phyloP scores from a whole-genome alignment of 2,888 invertebrate genomes.

The Melanostoma scalare region DNA sequence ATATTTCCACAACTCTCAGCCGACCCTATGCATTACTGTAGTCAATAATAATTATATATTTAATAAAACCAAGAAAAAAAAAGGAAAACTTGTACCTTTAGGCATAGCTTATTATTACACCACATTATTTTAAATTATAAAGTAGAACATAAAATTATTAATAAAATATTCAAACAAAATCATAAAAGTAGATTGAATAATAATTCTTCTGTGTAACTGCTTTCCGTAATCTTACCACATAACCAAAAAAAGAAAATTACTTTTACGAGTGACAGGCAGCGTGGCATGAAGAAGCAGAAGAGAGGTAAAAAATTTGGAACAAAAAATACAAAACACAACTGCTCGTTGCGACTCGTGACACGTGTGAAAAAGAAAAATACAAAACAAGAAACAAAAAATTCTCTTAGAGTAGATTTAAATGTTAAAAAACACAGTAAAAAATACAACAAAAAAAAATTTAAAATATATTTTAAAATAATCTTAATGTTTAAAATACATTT shows the following conservation, averaged over 20 bases:
- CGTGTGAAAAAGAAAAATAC: conserved; percentile 29
- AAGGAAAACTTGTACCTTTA: conserved; percentile 15
- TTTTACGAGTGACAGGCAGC: no score
- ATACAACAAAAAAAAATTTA: conserved; percentile 14
- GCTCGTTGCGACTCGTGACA: conserved; percentile 14
- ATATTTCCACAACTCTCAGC: conserved; percentile 9
- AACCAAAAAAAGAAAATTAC: no score
- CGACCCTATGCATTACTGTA: not conserved
- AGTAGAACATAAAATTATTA: conserved; percentile 4
- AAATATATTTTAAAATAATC: conserved; percentile 4
- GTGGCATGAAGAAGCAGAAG: no score
- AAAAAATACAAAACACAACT: conserved; percentile 18
- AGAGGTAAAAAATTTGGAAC: no score
- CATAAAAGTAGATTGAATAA: no score
- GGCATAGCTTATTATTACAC: no score
- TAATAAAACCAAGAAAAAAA: not conserved
- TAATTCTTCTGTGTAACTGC: no score
- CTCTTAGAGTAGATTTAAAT: conserved; percentile 58
- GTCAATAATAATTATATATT: conserved; percentile 5
- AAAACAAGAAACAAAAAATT: conserved; percentile 24
- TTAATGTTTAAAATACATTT: conserved; percentile 73
- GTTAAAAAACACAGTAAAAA: conserved; percentile 30
- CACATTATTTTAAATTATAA: not conserved
- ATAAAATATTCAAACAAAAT: no score
- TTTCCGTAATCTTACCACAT: no score